Evolutionary conservation across 2,113 vertebrate species (phyloP).

Genomic region (Cisticola juncidis): DNA sequence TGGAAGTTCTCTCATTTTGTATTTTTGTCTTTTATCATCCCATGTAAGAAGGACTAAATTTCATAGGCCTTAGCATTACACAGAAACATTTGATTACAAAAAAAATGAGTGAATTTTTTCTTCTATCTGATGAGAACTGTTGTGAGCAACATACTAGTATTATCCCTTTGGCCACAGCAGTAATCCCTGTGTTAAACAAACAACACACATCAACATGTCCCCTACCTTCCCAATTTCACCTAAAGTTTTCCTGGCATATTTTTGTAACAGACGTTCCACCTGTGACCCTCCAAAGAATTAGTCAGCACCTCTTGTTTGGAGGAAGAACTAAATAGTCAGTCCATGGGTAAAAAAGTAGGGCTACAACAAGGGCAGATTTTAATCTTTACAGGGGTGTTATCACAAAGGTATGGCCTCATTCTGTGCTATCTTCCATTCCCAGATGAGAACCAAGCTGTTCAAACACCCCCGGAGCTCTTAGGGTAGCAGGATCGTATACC

Average conservation of each 20-base stretch:
- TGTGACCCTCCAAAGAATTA: background rate
- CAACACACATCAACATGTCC: background rate
- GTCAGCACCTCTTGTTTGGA: background rate
- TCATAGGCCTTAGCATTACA: background rate
- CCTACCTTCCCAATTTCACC: background rate
- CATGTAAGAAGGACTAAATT: background rate
- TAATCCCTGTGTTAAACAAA: background rate
- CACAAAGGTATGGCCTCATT: background rate
- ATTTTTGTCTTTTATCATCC: background rate
- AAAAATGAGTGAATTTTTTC: background rate
- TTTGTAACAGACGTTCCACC: background rate
- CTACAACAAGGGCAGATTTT: fast-evolving
- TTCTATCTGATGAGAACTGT: background rate
- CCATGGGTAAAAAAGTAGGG: fast-evolving
- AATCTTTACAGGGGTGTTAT: fast-evolving
- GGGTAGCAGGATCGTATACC: fast-evolving
- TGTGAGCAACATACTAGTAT: fast-evolving
- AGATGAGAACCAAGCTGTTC: background rate
- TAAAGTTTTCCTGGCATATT: background rate
- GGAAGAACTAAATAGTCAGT: background rate
- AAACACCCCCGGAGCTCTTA: background rate
- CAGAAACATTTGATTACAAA: background rate
- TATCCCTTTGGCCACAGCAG: background rate
- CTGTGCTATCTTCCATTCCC: background rate
- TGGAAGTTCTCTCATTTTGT: background rate